Evolutionary conservation across 2,797 vertebrate species (phyloP), one percentile per base, ranked within the genome.

Genomic region (Buphagus erythrorhynchus): DNA sequence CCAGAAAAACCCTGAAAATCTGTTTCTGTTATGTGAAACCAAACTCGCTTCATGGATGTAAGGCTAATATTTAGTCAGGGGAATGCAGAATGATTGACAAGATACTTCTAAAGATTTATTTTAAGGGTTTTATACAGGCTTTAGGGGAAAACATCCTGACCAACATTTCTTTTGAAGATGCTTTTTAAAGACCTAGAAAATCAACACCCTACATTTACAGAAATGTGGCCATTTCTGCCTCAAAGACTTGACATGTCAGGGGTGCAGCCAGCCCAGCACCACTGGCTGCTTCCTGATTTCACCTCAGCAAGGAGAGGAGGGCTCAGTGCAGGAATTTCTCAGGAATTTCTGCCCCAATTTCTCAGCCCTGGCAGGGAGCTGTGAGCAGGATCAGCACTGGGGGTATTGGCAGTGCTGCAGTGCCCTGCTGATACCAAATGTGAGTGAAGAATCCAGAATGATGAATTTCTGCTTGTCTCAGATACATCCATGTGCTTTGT

Each of bases 401-500:
- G 29, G 29, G n/a, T 57, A 1, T 46, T 0, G 5, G 19, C 66
- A 20, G 6, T 25, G 19, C 75, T 35, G 0, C 80, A 57, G 12
- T 29, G 46, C 65, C 36, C 26, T 59, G 36, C 11, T 57, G 51
- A n/a, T 21, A 12, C 0, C 0, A 51, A 55, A 11, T 6, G 14
- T 9, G 25, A 20, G 12, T 48, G 52, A 49, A 46, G 10, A 36
- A 57, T 13, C 43, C 31, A 40, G 11, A 40, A 5, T 2, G 12
- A 40, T 38, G 21, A 21, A 26, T 46, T 81, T 17, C 33, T 63
- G 35, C 11, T 62, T 35, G 25, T 57, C 12, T 52, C 36, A 9
- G 22, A 2, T 11, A 9, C 17, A 11, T 42, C 42, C 31, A 13
- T 9, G 20, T 13, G 67, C 46, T 62, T 54, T 76, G 51, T 18